phyloP scores from a whole-genome alignment of 2,113 vertebrate species.

The Caranx melampygus region DNA sequence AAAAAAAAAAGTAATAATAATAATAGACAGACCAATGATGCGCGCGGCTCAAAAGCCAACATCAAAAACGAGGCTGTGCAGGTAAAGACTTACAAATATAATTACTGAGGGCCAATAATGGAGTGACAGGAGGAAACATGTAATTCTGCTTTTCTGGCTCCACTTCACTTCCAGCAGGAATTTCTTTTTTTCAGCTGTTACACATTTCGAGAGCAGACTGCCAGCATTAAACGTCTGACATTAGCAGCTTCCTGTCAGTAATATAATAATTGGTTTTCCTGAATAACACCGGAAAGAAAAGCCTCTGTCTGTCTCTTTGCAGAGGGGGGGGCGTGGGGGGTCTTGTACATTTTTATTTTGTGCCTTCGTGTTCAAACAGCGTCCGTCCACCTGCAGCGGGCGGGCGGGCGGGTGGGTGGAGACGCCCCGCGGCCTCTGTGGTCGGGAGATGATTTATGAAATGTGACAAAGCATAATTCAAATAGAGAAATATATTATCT shows the following conservation, averaged over 20 bases:
- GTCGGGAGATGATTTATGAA: constrained; percentile 26
- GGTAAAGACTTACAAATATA: not conserved
- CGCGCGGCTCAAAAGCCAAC: too few species aligned
- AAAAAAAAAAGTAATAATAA: too few species aligned
- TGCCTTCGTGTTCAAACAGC: constrained; percentile 11
- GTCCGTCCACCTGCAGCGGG: not conserved
- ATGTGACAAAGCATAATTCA: constrained; percentile 33
- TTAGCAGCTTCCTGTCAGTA: not conserved
- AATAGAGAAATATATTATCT: constrained; percentile 22
- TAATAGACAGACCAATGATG: too few species aligned
- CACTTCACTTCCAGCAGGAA: too few species aligned
- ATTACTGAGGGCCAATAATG: not conserved
- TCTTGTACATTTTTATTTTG: not conserved
- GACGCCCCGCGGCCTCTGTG: not conserved
- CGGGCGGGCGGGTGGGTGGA: not conserved
- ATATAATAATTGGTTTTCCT: constrained; percentile 2
- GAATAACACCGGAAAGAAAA: not conserved
- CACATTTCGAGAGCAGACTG: not conserved
- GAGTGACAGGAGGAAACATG: not conserved
- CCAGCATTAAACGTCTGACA: not conserved
- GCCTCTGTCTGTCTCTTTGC: not conserved
- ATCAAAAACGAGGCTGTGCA: too few species aligned
- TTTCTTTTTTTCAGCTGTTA: not conserved
- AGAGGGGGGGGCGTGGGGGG: constrained; percentile 14
- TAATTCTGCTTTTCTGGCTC: not conserved